These are phyloP conservation scores for Phalera bucephala DNA, from an alignment of 2,888 invertebrate species.

Conservation along the genomic window DNA sequence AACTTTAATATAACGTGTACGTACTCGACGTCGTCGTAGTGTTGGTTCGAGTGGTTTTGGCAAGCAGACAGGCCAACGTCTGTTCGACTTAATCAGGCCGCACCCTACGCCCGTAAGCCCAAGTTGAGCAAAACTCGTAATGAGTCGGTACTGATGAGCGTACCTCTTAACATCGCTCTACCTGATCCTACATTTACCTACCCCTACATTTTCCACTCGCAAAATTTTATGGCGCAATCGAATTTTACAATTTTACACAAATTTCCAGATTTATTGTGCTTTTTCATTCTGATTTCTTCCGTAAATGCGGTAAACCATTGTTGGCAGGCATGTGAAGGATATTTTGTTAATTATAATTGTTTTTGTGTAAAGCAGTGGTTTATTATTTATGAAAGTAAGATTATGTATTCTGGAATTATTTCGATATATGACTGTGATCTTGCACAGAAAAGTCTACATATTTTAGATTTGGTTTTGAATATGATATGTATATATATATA, in stretches of 20 bases:
- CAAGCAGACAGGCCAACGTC: constrained; percentile 62
- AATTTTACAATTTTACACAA: constrained; percentile 15
- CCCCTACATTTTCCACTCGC: constrained; percentile 33
- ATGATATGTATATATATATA: no score
- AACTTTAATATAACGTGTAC: constrained; percentile 61
- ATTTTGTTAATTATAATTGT: no score
- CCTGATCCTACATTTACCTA: constrained; percentile 58
- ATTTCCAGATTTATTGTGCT: no score
- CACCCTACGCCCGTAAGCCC: constrained; percentile 63
- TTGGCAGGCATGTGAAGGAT: not conserved
- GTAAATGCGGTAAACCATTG: no score
- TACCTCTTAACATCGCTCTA: constrained; percentile 53
- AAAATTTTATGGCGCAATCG: constrained; percentile 18
- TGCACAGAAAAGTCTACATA: no score
- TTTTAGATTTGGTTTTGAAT: constrained; percentile 14
- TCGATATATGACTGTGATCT: no score
- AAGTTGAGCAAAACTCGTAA: constrained; percentile 63
- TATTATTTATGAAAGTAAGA: no score
- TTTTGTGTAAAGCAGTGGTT: no score
- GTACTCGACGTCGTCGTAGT: constrained; percentile 44
- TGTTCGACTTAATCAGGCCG: constrained; percentile 69
- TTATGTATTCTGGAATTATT: no score
- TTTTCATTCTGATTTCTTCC: no score
- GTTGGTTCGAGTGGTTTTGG: constrained; percentile 72
- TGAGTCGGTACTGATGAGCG: constrained; percentile 66